Conservation (phyloP, 2,113 vertebrate species). For the Panurus biarmicus region DNA sequence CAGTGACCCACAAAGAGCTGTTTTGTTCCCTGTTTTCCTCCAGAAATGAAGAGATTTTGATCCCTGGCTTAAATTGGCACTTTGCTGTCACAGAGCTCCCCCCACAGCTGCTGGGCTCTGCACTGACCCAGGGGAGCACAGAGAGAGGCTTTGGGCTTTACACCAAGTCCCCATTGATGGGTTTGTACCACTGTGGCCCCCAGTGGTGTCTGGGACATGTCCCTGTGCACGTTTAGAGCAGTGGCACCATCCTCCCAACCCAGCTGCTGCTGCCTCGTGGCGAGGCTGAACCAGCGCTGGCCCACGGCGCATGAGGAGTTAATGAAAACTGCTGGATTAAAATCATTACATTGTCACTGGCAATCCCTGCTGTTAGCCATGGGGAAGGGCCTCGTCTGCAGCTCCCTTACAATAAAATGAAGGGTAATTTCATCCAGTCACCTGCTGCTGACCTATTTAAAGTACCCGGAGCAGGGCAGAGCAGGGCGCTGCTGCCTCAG, state of each 20-base stretch:
- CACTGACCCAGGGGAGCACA: neutral
- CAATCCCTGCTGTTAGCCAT: constrained; percentile 38
- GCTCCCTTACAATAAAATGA: constrained; percentile 35
- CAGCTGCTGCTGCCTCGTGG: neutral
- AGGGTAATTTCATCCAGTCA: constrained; percentile 41
- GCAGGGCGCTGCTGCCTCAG: neutral
- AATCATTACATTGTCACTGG: neutral
- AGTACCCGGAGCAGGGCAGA: neutral
- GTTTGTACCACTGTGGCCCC: neutral
- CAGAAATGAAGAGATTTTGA: neutral
- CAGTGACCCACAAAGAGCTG: neutral
- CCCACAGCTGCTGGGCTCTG: neutral
- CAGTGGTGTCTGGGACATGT: accelerated
- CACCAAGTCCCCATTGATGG: accelerated
- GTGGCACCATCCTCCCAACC: neutral
- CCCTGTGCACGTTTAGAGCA: neutral
- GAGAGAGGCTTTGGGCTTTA: neutral
- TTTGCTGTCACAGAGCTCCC: neutral
- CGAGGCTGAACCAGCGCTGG: neutral
- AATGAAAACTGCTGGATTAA: constrained; percentile 9
- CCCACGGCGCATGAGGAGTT: neutral
- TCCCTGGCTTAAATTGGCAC: neutral
- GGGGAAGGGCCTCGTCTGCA: neutral
- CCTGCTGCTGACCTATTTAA: constrained; percentile 55
- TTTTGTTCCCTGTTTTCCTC: neutral